Evolutionary conservation across 2,888 invertebrate species (phyloP), one percentile per base, ranked within the genome.

Genomic region (Nemoura dubitans): DNA sequence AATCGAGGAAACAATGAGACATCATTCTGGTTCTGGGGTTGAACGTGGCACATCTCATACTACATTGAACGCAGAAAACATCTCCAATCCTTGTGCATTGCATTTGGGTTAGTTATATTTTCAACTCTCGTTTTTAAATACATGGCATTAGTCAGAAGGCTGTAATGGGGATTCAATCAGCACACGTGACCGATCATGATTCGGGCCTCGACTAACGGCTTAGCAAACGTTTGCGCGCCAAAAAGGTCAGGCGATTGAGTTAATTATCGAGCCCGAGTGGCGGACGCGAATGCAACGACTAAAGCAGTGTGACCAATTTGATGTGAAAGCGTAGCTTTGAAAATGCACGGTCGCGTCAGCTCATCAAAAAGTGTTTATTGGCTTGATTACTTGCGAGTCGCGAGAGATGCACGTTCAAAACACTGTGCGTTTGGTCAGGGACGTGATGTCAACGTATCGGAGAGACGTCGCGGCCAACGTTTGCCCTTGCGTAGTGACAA

Each of bases 391-490:
- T 59, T 21, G 16, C 21, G 59, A 36, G 36, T 7, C 14, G 59
- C 59, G 16, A 1, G 59, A 36, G 36, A 59, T 59, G 59, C 59
- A 59, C 36, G 10, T n/a, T 59, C 16, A 59, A 14, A 59, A 59
- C 21, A 59, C 21, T 3, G 21, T 83, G 16, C 59, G 27, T 84
- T 29, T 84, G 59, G 0, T 28, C 84, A 84, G 59, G 84, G 84
- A 59, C 84, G 28, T 76, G 84, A 84, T 84, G 84, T 84, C 84
- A 84, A 25, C 59, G 10, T 28, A 43, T 36, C 30, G 83, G n/a
- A 26, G n/a, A 5, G 26, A 42, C 83, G 36, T 6, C 83, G 26
- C 42, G 5, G n/a, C n/a, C n/a, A n/a, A n/a, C 25, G 26, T 42
- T 83, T 30, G 81, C 81, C 81, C 30, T 28, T 30, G 81, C 30